These are phyloP conservation scores for Cryptosula pallasiana DNA, from an alignment of 2,888 invertebrate genomes.

Conservation along the genomic window DNA sequence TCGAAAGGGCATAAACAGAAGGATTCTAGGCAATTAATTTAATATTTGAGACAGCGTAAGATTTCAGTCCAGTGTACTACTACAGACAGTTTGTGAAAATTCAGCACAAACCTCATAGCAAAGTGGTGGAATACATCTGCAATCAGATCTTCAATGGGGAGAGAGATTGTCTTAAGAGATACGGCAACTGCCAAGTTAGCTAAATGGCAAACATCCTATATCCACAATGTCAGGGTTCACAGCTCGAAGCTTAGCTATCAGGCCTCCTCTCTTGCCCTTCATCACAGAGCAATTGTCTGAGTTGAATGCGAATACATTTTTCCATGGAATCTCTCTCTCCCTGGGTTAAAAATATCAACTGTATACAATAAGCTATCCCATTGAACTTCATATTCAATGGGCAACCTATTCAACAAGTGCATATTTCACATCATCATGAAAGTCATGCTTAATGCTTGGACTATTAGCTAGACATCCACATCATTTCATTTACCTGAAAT, in stretches of 20 bases:
- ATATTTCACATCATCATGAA: no score
- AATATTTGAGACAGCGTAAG: no score
- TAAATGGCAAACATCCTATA: conserved; percentile 25
- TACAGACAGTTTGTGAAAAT: no score
- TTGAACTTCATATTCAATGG: no score
- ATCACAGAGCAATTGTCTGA: conserved; percentile 29
- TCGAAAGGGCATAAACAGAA: no score
- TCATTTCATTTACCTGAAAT: not conserved
- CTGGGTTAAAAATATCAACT: no score
- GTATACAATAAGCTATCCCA: no score
- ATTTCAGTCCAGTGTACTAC: no score
- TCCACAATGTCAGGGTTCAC: conserved; percentile 25
- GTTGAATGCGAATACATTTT: conserved; percentile 27
- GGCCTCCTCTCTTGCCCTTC: conserved; percentile 26
- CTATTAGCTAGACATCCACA: no score
- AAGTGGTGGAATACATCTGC: not conserved
- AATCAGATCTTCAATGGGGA: conserved; percentile 5
- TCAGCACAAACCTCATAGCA: not conserved
- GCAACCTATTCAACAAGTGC: no score
- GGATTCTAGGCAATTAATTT: no score
- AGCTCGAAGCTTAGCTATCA: conserved; percentile 26
- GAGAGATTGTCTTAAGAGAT: not conserved
- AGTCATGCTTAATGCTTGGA: not conserved
- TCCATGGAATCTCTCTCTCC: conserved; percentile 28
- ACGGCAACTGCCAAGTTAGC: not conserved